Base-by-base conservation (phyloP, 2,888 invertebrate species). In the Cryptocephalus primarius region DNA sequence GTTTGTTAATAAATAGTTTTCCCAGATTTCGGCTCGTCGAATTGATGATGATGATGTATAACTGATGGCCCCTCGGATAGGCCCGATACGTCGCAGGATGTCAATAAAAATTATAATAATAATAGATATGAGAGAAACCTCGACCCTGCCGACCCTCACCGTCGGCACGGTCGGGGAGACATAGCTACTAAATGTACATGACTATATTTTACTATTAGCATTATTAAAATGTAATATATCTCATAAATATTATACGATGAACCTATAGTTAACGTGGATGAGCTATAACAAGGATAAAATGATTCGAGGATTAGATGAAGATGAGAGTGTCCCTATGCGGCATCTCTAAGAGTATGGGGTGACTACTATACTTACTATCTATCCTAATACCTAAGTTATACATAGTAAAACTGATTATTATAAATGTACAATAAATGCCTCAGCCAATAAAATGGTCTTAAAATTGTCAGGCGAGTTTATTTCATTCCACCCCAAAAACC, bases 401-500 rank as follows among this genome's bases (percentile, higher is more conserved):
- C 67, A 67, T 63, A 63, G 64, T 67, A 66, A 69, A 65, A 65
- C 52, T 55, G 62, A 68, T 64, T 66, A 68, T 65, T 66, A 67
- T 70, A 67, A 68, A 68, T 69, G 70, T 70, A 69, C 68, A 69
- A 70, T 69, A 68, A 69, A 69, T 69, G 70, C 69, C 69, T 70
- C 70, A 70, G 69, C 69, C 69, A 70, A 68, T 69, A 69, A 65
- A 68, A 64, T 65, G 64, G 67, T 66, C 60, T 66, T 65, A 66
- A 65, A 65, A 62, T 60, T 57, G 55, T 55, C 47, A 12, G 33
- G 41, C 10, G 36, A 36, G 31, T 47, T 49, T 43, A 47, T 53
- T 49, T 52, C 52, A 50, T 51, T 42, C 40, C 39, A 31, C 34
- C 22, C 22, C 22, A 2, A 6, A 22, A 22, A 22, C 2, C 6